phyloP scores from a whole-genome alignment of 2,888 invertebrate genomes.

The Labia minor region DNA sequence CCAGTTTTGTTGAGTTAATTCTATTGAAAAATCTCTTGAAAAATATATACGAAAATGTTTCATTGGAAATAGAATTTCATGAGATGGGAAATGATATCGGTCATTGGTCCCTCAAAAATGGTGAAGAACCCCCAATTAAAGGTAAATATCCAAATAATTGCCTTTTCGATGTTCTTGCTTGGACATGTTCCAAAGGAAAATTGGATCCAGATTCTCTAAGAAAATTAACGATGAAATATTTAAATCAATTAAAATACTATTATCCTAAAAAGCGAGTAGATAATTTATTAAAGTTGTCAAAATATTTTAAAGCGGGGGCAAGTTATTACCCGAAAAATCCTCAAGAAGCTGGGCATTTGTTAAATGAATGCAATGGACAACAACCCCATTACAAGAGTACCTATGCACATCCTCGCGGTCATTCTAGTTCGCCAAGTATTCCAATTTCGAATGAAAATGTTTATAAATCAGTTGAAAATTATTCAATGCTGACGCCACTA shows the following conservation, averaged over 20 bases:
- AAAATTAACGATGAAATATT: not conserved
- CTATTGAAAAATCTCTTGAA: not conserved
- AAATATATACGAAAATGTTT: not conserved
- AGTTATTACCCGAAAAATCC: not conserved
- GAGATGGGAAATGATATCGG: not conserved
- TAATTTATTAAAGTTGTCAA: not conserved
- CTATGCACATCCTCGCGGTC: not conserved
- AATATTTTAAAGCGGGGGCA: not conserved
- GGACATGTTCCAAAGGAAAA: not conserved
- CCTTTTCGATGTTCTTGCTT: not conserved
- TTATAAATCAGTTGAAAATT: slow-evolving; percentile 1
- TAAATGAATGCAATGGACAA: not conserved
- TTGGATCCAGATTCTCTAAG: not conserved
- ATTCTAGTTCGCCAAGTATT: not conserved
- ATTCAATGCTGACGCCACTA: not conserved
- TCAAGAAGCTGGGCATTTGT: not conserved
- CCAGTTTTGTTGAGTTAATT: not conserved
- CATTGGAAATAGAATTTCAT: not conserved
- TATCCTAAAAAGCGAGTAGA: not conserved
- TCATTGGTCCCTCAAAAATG: not conserved
- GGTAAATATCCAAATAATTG: not conserved
- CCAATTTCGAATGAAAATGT: not conserved
- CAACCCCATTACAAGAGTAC: not conserved
- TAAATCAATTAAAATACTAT: not conserved
- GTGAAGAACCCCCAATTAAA: not conserved